phyloP scores from a whole-genome alignment of 1,140 invertebrate species.

The Alviniconcha marisindica region DNA sequence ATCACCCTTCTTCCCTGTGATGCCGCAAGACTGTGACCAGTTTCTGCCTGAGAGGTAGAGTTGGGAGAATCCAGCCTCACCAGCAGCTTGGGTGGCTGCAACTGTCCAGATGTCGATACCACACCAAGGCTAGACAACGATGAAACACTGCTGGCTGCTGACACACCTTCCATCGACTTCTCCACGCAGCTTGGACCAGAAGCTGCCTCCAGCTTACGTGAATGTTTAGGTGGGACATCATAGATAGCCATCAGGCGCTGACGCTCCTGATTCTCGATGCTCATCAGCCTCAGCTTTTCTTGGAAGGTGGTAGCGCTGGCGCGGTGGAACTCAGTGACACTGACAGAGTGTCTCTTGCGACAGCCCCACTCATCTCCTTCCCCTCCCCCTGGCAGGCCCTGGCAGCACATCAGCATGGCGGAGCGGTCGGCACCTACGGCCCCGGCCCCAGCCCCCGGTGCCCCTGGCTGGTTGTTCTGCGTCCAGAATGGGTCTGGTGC shows the following conservation, averaged over 20 bases:
- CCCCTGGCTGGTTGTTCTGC: not conserved
- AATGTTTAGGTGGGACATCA: slow-evolving; percentile 67
- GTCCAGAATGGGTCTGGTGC: slow-evolving; percentile 9
- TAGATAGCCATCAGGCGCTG: slow-evolving; percentile 67
- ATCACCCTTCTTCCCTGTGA: not conserved
- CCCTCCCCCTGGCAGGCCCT: slow-evolving; percentile 37
- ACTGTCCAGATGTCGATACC: not conserved
- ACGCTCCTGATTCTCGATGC: slow-evolving; percentile 63
- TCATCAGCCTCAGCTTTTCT: slow-evolving; percentile 59
- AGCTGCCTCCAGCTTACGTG: slow-evolving; percentile 8
- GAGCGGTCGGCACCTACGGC: slow-evolving; percentile 27
- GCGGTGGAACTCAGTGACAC: slow-evolving; percentile 65
- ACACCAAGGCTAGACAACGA: not conserved
- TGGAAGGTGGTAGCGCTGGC: slow-evolving; percentile 51
- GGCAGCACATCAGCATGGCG: slow-evolving; percentile 41
- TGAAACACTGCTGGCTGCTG: not conserved
- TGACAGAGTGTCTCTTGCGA: slow-evolving; percentile 68
- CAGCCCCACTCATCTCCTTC: slow-evolving; percentile 54
- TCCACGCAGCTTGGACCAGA: not conserved
- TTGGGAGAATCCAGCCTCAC: not conserved
- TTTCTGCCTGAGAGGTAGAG: not conserved
- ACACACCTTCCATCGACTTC: not conserved
- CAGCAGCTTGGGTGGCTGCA: no score
- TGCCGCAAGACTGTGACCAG: not conserved
- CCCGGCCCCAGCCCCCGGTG: not conserved